Evolutionary conservation across 2,888 invertebrate genomes (phyloP), one percentile per base, ranked within the genome.

Genomic region (Athalia circularis): DNA sequence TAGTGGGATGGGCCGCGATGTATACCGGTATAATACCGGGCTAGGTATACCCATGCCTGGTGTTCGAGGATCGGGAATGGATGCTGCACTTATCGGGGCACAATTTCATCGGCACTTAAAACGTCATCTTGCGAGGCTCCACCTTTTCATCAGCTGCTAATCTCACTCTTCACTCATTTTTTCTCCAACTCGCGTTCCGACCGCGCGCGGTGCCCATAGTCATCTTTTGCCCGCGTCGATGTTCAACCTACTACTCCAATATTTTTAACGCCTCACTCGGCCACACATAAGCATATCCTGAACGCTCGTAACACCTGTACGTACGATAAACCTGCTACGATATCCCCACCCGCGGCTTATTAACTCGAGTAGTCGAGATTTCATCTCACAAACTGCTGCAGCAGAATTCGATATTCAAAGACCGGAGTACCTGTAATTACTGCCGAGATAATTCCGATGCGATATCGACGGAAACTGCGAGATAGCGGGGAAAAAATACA

Each of bases 21-120:
- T 54, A 15, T 9, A 15, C 50, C 50, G 9, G 62, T 62, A 29
- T 29, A 62, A 75, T 75, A 57, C 64, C 8, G 75, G 50, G 43
- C 72, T 59, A n/a, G 50, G 52, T 48, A 52, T 59, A 11, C 9
- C 7, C 59, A 4, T 11, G 13, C 29, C 29, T 29, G 1, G 29
- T 29, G 57, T 47, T 43, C 74, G 48, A 50, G 70, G 54, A 80
- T 52, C 64, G 61, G 29, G 74, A 75, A 78, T 65, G 62, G 67
- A 79, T 74, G 65, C 81, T 81, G 79, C 79, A 79, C 82, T 85
- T 87, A 86, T 87, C 87, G 83, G 79, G 79, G 81, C 84, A 85
- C 85, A 86, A 87, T 87, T 87, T 87, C 86, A 84, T 85, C 86
- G 85, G 86, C 87, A 87, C 88, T 87, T 87, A 87, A 88, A 88